Percentiles rank a stretch among this genome's conserved stretches.
Conservation (phyloP, 2,113 vertebrate genomes). For the Sigmodon hispidus region DNA sequence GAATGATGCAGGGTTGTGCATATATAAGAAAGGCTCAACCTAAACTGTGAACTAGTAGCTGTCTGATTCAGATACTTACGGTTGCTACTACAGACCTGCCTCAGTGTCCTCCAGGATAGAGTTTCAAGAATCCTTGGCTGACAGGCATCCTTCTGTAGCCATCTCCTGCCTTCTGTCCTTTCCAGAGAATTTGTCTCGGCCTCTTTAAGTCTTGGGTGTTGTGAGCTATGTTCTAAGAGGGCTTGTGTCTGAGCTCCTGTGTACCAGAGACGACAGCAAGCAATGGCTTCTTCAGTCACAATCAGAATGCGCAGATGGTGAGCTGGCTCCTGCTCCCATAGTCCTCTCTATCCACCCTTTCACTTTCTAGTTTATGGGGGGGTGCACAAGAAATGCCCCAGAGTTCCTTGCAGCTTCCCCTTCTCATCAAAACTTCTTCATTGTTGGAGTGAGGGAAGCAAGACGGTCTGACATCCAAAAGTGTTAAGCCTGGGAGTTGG, state of each 20-base stretch:
- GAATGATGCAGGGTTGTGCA: not conserved
- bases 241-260: conserved; percentile 36
- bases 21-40: not conserved
- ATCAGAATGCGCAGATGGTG: conserved; percentile 55
- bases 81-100: not conserved
- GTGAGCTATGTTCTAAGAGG: not conserved
- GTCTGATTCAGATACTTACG: not conserved
- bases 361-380: conserved; percentile 61
- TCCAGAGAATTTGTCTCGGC: not conserved
- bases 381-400: conserved; percentile 41
- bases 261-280: conserved; percentile 29
- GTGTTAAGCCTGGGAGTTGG: not conserved
- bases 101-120: not conserved
- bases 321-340: conserved; percentile 26
- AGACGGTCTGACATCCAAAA: not conserved
- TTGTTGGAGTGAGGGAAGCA: not conserved
- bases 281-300: not conserved
- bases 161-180: not conserved
- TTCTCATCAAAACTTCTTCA: not conserved
- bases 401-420: not conserved
- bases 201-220: not conserved
- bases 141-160: not conserved
- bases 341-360: not conserved
- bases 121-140: not conserved
- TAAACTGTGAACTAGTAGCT: conserved; percentile 18